Evolutionary conservation across 2,888 invertebrate genomes (phyloP), one percentile per base, ranked within the genome.

Genomic region (Seira ritae): DNA sequence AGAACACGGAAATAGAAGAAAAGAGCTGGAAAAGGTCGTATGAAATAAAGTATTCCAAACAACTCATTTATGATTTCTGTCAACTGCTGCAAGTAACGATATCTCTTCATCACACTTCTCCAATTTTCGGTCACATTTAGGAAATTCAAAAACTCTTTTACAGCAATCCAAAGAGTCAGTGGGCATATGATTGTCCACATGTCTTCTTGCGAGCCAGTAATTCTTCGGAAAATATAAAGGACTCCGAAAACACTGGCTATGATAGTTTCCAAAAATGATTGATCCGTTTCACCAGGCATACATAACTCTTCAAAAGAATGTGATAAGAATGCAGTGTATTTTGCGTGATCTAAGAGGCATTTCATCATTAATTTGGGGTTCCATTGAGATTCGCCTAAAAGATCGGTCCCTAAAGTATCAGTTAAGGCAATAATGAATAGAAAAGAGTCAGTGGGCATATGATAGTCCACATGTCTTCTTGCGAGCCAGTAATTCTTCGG

Each of bases 1-100:
- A 42, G 55, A 76, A 76, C 23, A 62, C 69, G 0, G 81, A n/a
- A 81, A 17, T 82, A 82, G 76, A 77, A 82, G 65, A 82, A 82
- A 22, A 82, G 60, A 0, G 55, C 71, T 6, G 76, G 66, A 0
- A 72, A 6, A n/a, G 62, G 46, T 22, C 70, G 69, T 0, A 17
- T 31, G 6, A 82, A 15, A 19, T 66, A 60, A n/a, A 77, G 15
- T 0, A 20, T 19, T 3, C 82, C 76, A 10, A 72, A 72, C 15
- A 67, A 23, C 6, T 76, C 50, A 46, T 77, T 82, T 17, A 42
- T 55, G n/a, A 77, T 24, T 1, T 69, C 22, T n/a, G 74, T 69
- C 15, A 76, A 31, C 10, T 67, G 22, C 17, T 31, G 70, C 8
- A 82, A 37, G 17, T 68, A 10, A 1, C n/a, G 12, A 31, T 77